A percentile compares a stretch with the other conserved stretches of the same genome.
These are phyloP conservation scores for Danaus plexippus DNA, from an alignment of 1,140 invertebrate species.

Conservation along the genomic window DNA sequence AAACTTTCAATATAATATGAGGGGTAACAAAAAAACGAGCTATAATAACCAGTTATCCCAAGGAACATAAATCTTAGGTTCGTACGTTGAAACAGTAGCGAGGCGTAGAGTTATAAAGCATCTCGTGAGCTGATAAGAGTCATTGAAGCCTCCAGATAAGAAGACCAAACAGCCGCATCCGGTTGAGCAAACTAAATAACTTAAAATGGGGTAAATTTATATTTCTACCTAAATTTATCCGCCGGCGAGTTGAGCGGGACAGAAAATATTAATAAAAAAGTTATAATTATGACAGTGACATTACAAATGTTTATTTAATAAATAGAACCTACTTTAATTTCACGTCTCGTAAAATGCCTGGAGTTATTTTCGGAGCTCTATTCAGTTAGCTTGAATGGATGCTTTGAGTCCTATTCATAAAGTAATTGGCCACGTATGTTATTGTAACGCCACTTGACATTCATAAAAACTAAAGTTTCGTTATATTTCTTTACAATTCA, in stretches of 20 bases:
- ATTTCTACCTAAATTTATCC: too few relatives aligned
- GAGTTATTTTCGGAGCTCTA: neutral
- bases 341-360: too few relatives aligned
- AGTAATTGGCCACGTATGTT: too few relatives aligned
- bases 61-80: constrained; percentile 11
- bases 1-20: too few relatives aligned
- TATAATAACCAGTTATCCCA: too few relatives aligned
- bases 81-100: constrained; percentile 35
- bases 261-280: too few relatives aligned
- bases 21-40: too few relatives aligned
- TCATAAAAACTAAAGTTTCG: too few relatives aligned
- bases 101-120: constrained; percentile 38
- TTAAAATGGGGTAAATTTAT: constrained; percentile 20
- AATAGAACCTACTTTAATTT: neutral
- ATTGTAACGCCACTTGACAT: too few relatives aligned
- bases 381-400: neutral
- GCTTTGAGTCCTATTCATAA: too few relatives aligned
- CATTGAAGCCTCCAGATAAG: constrained; percentile 49
- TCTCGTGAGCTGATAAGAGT: constrained; percentile 44
- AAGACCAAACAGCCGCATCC: constrained; percentile 37
- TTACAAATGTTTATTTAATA: constrained; percentile 5
- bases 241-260: too few relatives aligned
- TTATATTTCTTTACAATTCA: too few relatives aligned
- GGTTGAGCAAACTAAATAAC: constrained; percentile 38
- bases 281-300: neutral